These are phyloP conservation scores for Aphyosemion australe DNA, from an alignment of 2,113 vertebrate genomes.

Conservation along the genomic window DNA sequence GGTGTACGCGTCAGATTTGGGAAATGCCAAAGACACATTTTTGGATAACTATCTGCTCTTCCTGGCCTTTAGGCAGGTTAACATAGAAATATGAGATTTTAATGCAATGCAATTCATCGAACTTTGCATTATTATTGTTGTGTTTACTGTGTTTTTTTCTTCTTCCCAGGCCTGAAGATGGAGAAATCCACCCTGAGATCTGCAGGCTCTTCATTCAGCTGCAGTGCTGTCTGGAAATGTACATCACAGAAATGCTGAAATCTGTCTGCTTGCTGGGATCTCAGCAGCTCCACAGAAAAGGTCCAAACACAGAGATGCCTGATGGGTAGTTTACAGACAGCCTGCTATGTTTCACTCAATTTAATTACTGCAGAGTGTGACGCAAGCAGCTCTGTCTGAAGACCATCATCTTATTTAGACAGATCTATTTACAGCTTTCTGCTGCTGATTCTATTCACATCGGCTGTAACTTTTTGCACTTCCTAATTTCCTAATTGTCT, in stretches of 20 bases:
- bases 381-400: not conserved
- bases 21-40: no score
- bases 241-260: conserved; percentile 98
- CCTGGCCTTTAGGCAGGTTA: no score
- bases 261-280: conserved; percentile 95
- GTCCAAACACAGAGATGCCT: conserved; percentile 62
- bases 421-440: no score
- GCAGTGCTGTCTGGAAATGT: conserved; percentile 99
- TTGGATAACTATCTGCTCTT: no score
- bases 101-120: no score
- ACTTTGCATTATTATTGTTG: not conserved
- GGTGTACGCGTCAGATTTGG: no score
- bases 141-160: no score
- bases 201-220: conserved; percentile 97
- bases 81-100: no score
- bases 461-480: no score
- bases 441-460: no score
- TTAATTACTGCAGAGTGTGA: not conserved
- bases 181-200: conserved; percentile 98
- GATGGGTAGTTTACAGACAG: not conserved
- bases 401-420: not conserved
- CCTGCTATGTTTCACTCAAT: conserved; percentile 5
- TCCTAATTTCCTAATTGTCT: not conserved
- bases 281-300: conserved; percentile 96
- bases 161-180: conserved; percentile 89